Conservation (phyloP, 2,797 vertebrate genomes). For the Danio tinwini region DNA sequence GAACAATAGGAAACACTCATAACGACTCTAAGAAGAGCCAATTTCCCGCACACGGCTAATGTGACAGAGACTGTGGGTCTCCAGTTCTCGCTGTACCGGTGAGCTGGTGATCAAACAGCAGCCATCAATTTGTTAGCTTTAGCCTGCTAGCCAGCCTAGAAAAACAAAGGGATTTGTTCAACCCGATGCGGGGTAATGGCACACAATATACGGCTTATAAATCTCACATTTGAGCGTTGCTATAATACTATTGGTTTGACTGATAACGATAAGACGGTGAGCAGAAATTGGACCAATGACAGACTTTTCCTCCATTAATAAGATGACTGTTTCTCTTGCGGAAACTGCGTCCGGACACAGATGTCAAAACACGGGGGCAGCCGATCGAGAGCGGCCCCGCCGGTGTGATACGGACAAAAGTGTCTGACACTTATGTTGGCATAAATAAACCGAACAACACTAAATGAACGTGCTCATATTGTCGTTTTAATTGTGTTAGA, state of each 20-base stretch:
- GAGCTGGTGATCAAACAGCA: constrained; percentile 26
- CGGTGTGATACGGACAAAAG: not conserved
- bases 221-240: not conserved
- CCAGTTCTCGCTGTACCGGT: constrained; percentile 7
- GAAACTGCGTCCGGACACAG: constrained; percentile 10
- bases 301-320: not conserved
- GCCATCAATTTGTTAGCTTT: constrained; percentile 53
- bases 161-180: constrained; percentile 63
- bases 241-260: not conserved
- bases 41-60: too few species aligned
- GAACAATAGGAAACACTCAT: not conserved
- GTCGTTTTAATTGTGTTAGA: not conserved
- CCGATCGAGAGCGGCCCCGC: constrained; percentile 21
- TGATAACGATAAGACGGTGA: not conserved
- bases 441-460: not conserved
- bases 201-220: constrained; percentile 5
- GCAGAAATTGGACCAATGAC: constrained; percentile 8
- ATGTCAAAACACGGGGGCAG: constrained; percentile 43
- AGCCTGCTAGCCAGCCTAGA: constrained; percentile 52
- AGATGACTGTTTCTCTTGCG: not conserved
- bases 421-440: not conserved
- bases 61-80: not conserved
- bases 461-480: not conserved
- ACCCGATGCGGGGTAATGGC: constrained; percentile 22
- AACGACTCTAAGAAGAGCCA: not conserved